These are phyloP conservation scores for Platynereis dumerilii DNA, from an alignment of 2,888 invertebrate species.

Conservation along the genomic window DNA sequence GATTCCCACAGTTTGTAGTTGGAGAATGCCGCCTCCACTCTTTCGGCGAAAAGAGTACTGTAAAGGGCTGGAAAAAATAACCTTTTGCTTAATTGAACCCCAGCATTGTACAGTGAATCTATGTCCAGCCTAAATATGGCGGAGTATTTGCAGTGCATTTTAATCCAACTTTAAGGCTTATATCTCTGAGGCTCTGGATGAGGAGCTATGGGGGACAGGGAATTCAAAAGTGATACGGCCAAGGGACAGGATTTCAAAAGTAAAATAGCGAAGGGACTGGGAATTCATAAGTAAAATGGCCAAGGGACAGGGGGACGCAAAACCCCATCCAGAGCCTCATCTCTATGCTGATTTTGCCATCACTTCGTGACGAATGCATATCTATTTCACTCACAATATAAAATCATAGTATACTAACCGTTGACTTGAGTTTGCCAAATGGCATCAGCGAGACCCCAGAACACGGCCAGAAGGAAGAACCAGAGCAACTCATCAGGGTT, in stretches of 20 bases:
- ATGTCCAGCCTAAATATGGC: too few species aligned
- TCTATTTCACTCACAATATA: too few species aligned
- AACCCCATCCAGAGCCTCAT: too few species aligned
- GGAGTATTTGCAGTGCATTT: background rate
- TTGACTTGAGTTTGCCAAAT: slow-evolving; percentile 97
- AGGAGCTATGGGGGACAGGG: too few species aligned
- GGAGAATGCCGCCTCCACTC: slow-evolving; percentile 88
- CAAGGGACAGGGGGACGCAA: too few species aligned
- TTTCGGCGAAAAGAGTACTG: slow-evolving; percentile 82
- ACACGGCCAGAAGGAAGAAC: slow-evolving; percentile 87
- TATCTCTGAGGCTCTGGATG: background rate
- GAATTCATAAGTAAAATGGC: too few species aligned
- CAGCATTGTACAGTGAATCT: background rate
- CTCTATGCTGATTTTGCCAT: too few species aligned
- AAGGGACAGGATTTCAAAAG: too few species aligned
- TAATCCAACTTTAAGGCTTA: too few species aligned
- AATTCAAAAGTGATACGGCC: too few species aligned
- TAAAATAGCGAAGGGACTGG: too few species aligned
- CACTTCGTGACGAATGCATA: too few species aligned
- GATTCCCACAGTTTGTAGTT: slow-evolving; percentile 93
- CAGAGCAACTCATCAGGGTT: slow-evolving; percentile 72
- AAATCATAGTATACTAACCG: slow-evolving; percentile 67
- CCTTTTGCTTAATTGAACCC: background rate
- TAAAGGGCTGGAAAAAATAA: slow-evolving; percentile 68
- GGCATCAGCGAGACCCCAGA: slow-evolving; percentile 96